Conservation (phyloP, 1,140 invertebrate genomes). For the Pantala flavescens region DNA sequence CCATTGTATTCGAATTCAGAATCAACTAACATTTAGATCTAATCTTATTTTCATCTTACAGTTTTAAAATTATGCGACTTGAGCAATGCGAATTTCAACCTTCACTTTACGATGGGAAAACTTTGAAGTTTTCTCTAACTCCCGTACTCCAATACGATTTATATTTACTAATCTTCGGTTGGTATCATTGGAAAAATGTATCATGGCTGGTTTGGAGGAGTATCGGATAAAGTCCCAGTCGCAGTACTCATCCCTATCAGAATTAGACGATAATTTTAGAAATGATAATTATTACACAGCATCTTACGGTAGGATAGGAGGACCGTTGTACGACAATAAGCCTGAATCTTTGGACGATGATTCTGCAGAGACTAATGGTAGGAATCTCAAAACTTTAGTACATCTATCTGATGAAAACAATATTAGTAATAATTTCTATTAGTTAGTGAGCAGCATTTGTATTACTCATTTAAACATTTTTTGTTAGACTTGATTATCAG, state of each 20-base stretch:
- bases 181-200: background rate
- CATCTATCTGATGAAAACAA: background rate
- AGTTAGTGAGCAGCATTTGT: background rate
- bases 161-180: background rate
- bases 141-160: too few species aligned
- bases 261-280: background rate
- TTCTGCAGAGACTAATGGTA: background rate
- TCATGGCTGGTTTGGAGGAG: conserved; percentile 4
- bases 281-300: background rate
- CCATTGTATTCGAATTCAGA: background rate
- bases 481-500: conserved; percentile 27
- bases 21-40: too few species aligned
- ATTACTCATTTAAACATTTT: background rate
- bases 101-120: too few species aligned
- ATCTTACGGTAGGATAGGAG: background rate
- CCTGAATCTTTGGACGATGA: background rate
- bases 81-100: too few species aligned
- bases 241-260: background rate
- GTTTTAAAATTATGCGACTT: too few species aligned
- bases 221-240: background rate
- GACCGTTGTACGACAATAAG: background rate
- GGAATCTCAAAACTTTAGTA: background rate
- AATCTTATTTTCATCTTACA: too few species aligned
- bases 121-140: too few species aligned
- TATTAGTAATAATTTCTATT: background rate